These are phyloP conservation scores for Adelosebastes latens DNA, from an alignment of 2,797 vertebrate genomes.

Conservation along the genomic window DNA sequence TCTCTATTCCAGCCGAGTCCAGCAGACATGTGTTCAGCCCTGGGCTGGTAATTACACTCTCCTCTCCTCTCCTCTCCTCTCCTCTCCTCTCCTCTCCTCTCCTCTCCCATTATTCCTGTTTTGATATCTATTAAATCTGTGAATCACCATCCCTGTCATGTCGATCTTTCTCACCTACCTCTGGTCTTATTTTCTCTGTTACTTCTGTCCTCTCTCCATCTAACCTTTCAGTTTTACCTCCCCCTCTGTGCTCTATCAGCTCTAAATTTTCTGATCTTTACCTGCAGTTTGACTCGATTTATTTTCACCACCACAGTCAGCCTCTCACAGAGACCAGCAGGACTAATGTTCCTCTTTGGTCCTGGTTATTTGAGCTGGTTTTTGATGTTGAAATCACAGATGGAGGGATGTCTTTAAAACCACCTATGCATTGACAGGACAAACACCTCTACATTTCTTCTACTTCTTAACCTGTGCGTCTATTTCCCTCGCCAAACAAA, in stretches of 20 bases:
- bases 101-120: neutral
- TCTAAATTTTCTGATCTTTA: constrained; percentile 8
- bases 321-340: constrained; percentile 22
- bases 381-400: constrained; percentile 1
- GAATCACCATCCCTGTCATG: neutral
- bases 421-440: neutral
- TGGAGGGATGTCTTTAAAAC: neutral
- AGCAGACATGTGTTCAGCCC: constrained; percentile 65
- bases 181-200: neutral
- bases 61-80: neutral
- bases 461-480: neutral
- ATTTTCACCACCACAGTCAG: neutral
- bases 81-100: neutral
- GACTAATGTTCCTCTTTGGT: constrained; percentile 9
- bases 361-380: neutral
- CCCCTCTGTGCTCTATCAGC: neutral
- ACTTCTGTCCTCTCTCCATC: neutral
- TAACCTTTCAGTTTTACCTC: constrained; percentile 4
- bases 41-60: constrained; percentile 62
- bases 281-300: constrained; percentile 1
- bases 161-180: neutral
- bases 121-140: neutral
- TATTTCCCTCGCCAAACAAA: neutral
- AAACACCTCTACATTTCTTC: neutral
- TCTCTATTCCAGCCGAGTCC: constrained; percentile 75